These are phyloP conservation scores for Acrocephalus arundinaceus DNA, from an alignment of 2,113 vertebrate genomes.

Conservation along the genomic window DNA sequence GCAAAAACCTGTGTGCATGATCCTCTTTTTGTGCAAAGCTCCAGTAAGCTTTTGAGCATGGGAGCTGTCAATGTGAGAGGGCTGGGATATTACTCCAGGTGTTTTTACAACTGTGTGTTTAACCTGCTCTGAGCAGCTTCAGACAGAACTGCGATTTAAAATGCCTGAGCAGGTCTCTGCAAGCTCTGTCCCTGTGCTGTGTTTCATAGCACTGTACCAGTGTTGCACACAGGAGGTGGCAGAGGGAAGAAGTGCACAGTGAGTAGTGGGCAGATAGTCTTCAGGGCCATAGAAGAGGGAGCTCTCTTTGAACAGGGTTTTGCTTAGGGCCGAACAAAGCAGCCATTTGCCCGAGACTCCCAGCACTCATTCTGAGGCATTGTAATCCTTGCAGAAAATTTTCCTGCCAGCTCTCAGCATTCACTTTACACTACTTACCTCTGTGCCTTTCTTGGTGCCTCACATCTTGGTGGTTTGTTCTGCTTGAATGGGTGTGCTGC, in stretches of 20 bases:
- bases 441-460: neutral
- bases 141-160: neutral
- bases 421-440: neutral
- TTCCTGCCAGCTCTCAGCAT: neutral
- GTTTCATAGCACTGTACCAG: neutral
- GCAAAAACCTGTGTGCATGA: rapidly evolving
- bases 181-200: neutral
- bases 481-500: neutral
- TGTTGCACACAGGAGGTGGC: neutral
- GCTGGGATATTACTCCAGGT: neutral
- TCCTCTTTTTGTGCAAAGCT: neutral
- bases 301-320: neutral
- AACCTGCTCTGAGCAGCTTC: constrained; percentile 13
- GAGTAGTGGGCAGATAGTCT: neutral
- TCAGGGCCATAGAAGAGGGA: neutral
- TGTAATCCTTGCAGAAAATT: neutral
- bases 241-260: neutral
- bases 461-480: neutral
- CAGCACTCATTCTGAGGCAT: neutral
- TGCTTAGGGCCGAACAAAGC: neutral
- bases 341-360: neutral
- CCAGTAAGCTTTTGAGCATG: neutral
- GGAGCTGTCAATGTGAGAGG: neutral
- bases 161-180: neutral
- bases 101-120: neutral